Evolutionary conservation across 2,113 vertebrate species (phyloP).

Genomic region (Cyphomyrus discorhynchus): DNA sequence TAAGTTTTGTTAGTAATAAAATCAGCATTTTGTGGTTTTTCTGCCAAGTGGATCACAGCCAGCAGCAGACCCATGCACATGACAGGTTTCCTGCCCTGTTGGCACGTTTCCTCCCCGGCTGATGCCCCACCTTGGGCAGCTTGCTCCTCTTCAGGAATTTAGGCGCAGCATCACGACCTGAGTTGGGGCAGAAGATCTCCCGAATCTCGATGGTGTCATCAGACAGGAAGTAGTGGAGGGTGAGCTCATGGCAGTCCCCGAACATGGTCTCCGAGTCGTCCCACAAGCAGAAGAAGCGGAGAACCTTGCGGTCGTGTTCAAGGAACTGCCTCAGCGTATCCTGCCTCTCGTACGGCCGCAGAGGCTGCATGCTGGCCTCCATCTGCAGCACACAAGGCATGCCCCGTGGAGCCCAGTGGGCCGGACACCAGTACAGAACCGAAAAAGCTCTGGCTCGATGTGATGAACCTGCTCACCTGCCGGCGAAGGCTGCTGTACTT

Average conservation of each 20-base stretch:
- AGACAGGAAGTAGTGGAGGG: constrained; percentile 77
- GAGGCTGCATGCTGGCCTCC: constrained; percentile 59
- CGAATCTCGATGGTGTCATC: constrained; percentile 82
- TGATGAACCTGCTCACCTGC: constrained; percentile 56
- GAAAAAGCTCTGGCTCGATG: neutral
- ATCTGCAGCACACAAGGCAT: constrained; percentile 47
- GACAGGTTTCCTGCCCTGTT: neutral
- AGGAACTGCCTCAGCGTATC: constrained; percentile 78
- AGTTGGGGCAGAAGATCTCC: constrained; percentile 65
- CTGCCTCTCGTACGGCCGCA: constrained; percentile 67
- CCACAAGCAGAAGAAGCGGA: constrained; percentile 84
- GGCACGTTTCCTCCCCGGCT: neutral
- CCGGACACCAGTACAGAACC: neutral
- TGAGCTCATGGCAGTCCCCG: constrained; percentile 63
- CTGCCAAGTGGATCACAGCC: neutral
- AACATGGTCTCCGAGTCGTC: constrained; percentile 60
- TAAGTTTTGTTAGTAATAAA: neutral
- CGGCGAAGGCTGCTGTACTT: constrained; percentile 61
- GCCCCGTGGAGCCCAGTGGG: neutral
- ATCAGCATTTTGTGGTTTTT: neutral
- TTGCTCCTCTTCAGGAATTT: constrained; percentile 75
- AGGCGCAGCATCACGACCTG: constrained; percentile 58
- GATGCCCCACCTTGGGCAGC: constrained; percentile 76
- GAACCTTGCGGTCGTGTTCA: constrained; percentile 67
- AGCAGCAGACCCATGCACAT: neutral